These are phyloP conservation scores for Clarias gariepinus DNA, from an alignment of 2,113 vertebrate genomes.

Conservation along the genomic window DNA sequence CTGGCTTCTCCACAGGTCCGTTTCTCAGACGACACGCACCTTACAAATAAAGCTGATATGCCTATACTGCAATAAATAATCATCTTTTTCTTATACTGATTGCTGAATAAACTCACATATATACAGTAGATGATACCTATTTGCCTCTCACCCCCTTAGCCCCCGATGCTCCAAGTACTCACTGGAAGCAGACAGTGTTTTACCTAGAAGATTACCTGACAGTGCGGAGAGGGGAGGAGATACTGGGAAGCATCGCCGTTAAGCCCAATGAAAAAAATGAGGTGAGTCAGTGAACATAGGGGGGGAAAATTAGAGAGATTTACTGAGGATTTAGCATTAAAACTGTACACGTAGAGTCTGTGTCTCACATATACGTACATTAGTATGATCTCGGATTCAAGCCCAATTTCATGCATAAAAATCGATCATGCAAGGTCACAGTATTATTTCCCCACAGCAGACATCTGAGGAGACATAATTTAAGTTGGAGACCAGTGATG, in stretches of 20 bases:
- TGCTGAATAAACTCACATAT: neutral
- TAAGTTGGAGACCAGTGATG: too few species aligned
- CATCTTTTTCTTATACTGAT: neutral
- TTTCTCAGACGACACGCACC: neutral
- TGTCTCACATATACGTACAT: too few species aligned
- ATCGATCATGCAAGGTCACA: neutral
- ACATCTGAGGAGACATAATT: too few species aligned
- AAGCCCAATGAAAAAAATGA: conserved; percentile 95
- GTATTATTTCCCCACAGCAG: too few species aligned
- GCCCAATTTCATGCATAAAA: too few species aligned
- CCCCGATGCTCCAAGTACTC: conserved; percentile 91
- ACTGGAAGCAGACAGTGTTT: conserved; percentile 99
- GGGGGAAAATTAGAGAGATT: neutral
- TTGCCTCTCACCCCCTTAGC: conserved; percentile 67
- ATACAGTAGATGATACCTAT: neutral
- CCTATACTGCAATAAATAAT: neutral
- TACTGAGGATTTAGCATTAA: neutral
- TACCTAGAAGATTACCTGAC: conserved; percentile 97
- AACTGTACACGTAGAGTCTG: neutral
- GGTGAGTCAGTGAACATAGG: conserved; percentile 69
- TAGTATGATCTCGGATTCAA: too few species aligned
- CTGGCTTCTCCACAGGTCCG: conserved; percentile 95
- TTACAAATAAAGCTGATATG: neutral
- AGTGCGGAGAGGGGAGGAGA: conserved; percentile 92
- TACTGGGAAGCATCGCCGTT: conserved; percentile 90